A percentile compares a stretch with the other conserved stretches of the same genome.
Evolutionary conservation across 2,113 vertebrate species (phyloP).

Genomic region (Cryptotis parvus): DNA sequence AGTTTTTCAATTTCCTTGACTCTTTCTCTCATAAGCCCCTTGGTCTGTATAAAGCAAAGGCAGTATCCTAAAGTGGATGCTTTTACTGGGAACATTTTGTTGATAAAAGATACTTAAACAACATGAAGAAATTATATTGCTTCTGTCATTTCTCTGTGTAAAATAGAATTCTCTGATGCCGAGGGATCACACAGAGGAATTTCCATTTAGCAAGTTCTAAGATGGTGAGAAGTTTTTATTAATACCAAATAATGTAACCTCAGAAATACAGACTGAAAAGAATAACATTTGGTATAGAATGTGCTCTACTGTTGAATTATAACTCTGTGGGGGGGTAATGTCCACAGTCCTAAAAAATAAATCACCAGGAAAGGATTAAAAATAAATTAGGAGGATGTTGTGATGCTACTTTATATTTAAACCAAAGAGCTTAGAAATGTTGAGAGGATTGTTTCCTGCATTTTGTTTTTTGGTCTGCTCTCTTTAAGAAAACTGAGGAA

Average conservation of each 20-base stretch:
- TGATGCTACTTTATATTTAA: slow-evolving; percentile 64
- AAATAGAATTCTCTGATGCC: slow-evolving; percentile 51
- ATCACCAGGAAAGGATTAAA: slow-evolving; percentile 69
- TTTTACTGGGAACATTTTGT: slow-evolving; percentile 55
- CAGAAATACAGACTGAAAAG: slow-evolving; percentile 51
- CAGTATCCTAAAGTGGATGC: slow-evolving; percentile 51
- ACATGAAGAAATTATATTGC: slow-evolving; percentile 33
- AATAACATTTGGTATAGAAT: slow-evolving; percentile 63
- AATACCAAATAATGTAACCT: slow-evolving; percentile 48
- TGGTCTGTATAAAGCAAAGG: slow-evolving; percentile 54
- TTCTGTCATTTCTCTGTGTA: slow-evolving; percentile 60
- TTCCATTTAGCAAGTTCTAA: slow-evolving; percentile 65
- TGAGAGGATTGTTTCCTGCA: neutral
- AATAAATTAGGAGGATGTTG: slow-evolving; percentile 66
- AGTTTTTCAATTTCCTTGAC: slow-evolving; percentile 61
- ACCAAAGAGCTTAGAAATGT: slow-evolving; percentile 3
- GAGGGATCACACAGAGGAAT: slow-evolving; percentile 50
- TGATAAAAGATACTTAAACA: slow-evolving; percentile 68
- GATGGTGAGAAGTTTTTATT: slow-evolving; percentile 62
- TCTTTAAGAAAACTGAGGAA: slow-evolving; percentile 43
- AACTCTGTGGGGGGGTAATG: slow-evolving; percentile 49
- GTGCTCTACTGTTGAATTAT: neutral
- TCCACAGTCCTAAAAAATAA: slow-evolving; percentile 70
- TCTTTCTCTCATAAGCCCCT: slow-evolving; percentile 50
- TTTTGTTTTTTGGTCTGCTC: slow-evolving; percentile 47